Evolutionary conservation across 2,797 vertebrate genomes (phyloP).

Genomic region (Micrastur ruficollis): DNA sequence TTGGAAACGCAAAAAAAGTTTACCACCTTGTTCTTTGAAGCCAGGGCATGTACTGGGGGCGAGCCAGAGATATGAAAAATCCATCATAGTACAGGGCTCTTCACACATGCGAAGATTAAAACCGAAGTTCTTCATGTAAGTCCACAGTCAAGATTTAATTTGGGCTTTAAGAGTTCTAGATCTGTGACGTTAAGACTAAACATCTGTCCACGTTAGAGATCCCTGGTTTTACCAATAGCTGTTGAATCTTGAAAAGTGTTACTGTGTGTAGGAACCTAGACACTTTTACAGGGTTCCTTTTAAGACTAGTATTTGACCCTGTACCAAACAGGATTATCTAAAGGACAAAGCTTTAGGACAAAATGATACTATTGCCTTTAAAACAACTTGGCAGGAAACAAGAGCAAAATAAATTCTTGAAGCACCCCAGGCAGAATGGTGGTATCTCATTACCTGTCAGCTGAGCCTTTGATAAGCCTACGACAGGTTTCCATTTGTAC

Average conservation of each 20-base stretch:
- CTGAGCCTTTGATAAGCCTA: constrained; percentile 89
- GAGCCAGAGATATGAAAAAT: not conserved
- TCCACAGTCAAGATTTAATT: not conserved
- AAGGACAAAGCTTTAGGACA: not conserved
- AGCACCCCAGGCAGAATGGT: not conserved
- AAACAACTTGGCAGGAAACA: not conserved
- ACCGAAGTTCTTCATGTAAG: not conserved
- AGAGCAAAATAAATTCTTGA: not conserved
- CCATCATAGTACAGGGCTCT: not conserved
- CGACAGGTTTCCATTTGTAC: constrained; percentile 96
- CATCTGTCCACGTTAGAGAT: not conserved
- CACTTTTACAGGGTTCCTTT: not conserved
- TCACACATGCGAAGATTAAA: not conserved
- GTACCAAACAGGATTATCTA: not conserved
- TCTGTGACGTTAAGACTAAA: not conserved
- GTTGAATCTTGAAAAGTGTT: not conserved
- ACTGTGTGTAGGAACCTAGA: not conserved
- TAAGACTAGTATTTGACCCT: not conserved
- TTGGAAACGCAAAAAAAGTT: not conserved
- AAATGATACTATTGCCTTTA: not conserved
- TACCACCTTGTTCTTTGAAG: not conserved
- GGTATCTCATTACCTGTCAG: constrained; percentile 78
- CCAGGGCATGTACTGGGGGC: not conserved
- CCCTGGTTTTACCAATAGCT: not conserved
- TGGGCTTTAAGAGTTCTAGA: not conserved